Percentiles rank a stretch among this genome's conserved stretches.
phyloP scores from a whole-genome alignment of 1,140 invertebrate genomes.

The Drosophila ogumai region DNA sequence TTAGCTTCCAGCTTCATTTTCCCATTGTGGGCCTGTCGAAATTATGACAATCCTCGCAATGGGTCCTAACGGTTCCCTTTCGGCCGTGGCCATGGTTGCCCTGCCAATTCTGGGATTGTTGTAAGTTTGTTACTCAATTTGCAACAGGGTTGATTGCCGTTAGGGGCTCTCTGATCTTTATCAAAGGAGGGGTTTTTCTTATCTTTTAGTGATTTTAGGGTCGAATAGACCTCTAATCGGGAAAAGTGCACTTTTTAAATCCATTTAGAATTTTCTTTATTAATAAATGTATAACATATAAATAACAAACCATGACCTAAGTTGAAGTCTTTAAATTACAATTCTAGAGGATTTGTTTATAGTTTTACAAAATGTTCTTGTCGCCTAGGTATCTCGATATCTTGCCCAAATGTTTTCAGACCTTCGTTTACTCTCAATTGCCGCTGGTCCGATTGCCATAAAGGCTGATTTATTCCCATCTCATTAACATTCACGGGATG shows the following conservation, averaged over 20 bases:
- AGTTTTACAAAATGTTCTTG: neutral
- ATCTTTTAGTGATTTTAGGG: slow-evolving; percentile 45
- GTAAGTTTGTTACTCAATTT: slow-evolving; percentile 81
- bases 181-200: slow-evolving; percentile 28
- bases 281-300: too few species aligned
- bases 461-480: slow-evolving; percentile 48
- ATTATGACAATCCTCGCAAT: slow-evolving; percentile 76
- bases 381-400: neutral
- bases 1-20: slow-evolving; percentile 45
- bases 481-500: slow-evolving; percentile 42
- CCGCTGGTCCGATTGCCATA: slow-evolving; percentile 25
- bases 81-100: neutral
- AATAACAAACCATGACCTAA: too few species aligned
- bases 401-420: slow-evolving; percentile 15
- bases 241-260: slow-evolving; percentile 17
- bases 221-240: slow-evolving; percentile 20
- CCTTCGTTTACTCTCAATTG: slow-evolving; percentile 54
- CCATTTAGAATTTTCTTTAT: accelerated
- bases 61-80: slow-evolving; percentile 55
- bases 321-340: neutral
- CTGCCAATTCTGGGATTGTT: slow-evolving; percentile 46
- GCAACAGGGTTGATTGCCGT: slow-evolving; percentile 34
- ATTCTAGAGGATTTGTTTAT: neutral
- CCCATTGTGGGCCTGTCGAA: slow-evolving; percentile 64
- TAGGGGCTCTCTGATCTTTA: slow-evolving; percentile 9